Conservation (phyloP, 2,888 invertebrate species). For the Philereme transversata region DNA sequence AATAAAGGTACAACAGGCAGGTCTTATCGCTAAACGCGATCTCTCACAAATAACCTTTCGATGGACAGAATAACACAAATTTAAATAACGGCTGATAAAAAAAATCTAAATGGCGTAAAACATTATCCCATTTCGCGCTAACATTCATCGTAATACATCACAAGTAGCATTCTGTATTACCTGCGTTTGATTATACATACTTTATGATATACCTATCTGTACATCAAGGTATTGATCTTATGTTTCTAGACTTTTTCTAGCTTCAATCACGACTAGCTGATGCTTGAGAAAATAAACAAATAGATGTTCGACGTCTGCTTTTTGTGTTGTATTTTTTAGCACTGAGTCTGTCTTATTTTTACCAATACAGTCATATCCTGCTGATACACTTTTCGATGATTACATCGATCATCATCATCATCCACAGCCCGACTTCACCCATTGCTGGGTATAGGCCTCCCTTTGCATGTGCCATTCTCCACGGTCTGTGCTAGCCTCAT, state of each 20-base stretch:
- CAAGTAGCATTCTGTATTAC: constrained; percentile 40
- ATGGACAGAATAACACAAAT: too few species aligned
- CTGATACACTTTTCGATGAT: constrained; percentile 11
- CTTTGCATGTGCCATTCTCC: too few species aligned
- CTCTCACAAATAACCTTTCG: too few species aligned
- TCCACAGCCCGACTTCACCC: too few species aligned
- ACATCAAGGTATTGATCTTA: constrained; percentile 17
- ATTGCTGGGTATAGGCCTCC: too few species aligned
- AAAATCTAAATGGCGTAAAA: too few species aligned
- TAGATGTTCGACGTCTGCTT: constrained; percentile 36
- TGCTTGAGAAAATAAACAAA: constrained; percentile 40
- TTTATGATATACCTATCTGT: constrained; percentile 5
- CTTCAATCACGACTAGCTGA: constrained; percentile 32
- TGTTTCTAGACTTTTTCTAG: constrained; percentile 20
- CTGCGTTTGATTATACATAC: constrained; percentile 46
- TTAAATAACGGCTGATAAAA: too few species aligned
- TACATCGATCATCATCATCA: constrained; percentile 1
- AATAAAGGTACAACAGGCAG: too few species aligned
- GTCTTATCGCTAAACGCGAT: too few species aligned
- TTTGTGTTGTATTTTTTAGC: constrained; percentile 39
- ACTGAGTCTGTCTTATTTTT: constrained; percentile 22
- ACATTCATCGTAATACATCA: too few species aligned
- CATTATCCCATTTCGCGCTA: too few species aligned
- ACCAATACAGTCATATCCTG: constrained; percentile 7
- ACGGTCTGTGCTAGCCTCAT: too few species aligned